Evolutionary conservation across 64 coral and sea anemone species (phyloP).

Genomic region (Anthopleura sola): DNA sequence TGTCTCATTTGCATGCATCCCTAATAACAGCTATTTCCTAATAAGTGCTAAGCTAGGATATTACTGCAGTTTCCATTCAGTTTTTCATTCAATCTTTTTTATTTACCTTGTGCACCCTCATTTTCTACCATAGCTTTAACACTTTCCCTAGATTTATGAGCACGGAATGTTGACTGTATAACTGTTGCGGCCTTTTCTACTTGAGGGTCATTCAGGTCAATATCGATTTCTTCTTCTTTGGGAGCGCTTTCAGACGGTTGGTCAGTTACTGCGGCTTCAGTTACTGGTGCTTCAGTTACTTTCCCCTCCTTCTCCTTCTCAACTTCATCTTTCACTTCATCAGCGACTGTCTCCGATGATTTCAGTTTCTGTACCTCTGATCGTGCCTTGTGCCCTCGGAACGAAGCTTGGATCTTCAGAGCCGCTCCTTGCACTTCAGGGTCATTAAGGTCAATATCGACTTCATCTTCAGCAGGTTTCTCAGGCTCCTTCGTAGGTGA

Average conservation of each 20-base stretch:
- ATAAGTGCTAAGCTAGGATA: too few relatives aligned
- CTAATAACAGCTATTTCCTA: too few relatives aligned
- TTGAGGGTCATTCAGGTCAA: slow-evolving; percentile 60
- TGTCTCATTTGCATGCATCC: too few relatives aligned
- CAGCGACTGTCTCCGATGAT: slow-evolving; percentile 40
- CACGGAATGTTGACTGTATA: slow-evolving; percentile 69
- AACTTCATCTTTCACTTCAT: slow-evolving; percentile 9
- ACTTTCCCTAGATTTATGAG: slow-evolving; percentile 62
- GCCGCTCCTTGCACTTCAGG: slow-evolving; percentile 79
- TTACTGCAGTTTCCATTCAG: too few relatives aligned
- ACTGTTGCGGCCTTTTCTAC: slow-evolving; percentile 55
- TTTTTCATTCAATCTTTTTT: neutral
- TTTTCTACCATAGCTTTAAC: slow-evolving; percentile 40
- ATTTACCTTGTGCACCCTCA: slow-evolving; percentile 8
- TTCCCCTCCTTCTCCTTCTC: neutral
- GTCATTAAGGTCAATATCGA: slow-evolving; percentile 76
- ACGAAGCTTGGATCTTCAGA: slow-evolving; percentile 93
- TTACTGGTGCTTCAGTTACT: neutral
- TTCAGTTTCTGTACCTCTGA: slow-evolving; percentile 59
- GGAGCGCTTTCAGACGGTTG: neutral
- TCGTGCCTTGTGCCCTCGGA: slow-evolving; percentile 82
- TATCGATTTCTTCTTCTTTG: slow-evolving; percentile 53
- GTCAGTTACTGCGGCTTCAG: neutral
- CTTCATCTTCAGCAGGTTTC: slow-evolving; percentile 14
- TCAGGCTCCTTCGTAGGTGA: neutral